Base-by-base conservation (phyloP, 2,888 invertebrate species). In the Atherix ibis region DNA sequence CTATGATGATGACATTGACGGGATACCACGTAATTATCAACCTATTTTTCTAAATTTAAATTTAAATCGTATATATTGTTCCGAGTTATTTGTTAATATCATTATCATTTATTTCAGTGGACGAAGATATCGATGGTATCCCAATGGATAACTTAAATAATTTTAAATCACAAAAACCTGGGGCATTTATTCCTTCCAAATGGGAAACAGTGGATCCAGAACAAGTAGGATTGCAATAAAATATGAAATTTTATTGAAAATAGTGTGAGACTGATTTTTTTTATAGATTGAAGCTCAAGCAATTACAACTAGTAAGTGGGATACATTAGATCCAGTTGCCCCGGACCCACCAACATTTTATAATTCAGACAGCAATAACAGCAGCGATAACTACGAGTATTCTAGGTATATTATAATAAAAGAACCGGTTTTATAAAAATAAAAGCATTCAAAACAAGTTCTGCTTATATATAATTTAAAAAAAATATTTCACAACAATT, bases 161-260 rank as follows among this genome's bases (percentile, higher is more conserved):
- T 57, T 13, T 14, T 4, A 34, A 32, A 31, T 34, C 35, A 8
- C 34, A 40, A 1, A 54, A 52, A 37, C 27, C 71, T 38, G 74
- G 75, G 2, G 76, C 74, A 10, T 88, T 94, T 64, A 79, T 89
- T 37, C 83, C 85, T 6, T 92, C 92, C 2, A 85, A 89, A 57
- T 97, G 95, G 95, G 94, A 97, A 68, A 83, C 82, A 28, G 84
- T 97, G 16, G 92, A 94, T 63, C 87, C 89, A 16, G 76, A 80
- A 48, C 75, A 80, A 54, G 67, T 73, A 38, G n/a, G n/a, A n/a
- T n/a, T n/a, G n/a, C n/a, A n/a, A n/a, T n/a, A n/a, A n/a, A n/a
- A n/a, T n/a, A n/a, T n/a, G n/a, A n/a, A n/a, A n/a, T n/a, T n/a
- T n/a, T n/a, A n/a, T n/a, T n/a, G n/a, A n/a, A n/a, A n/a, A n/a